phyloP scores from a whole-genome alignment of 1,140 invertebrate species.

The Himalopsyche phryganea region DNA sequence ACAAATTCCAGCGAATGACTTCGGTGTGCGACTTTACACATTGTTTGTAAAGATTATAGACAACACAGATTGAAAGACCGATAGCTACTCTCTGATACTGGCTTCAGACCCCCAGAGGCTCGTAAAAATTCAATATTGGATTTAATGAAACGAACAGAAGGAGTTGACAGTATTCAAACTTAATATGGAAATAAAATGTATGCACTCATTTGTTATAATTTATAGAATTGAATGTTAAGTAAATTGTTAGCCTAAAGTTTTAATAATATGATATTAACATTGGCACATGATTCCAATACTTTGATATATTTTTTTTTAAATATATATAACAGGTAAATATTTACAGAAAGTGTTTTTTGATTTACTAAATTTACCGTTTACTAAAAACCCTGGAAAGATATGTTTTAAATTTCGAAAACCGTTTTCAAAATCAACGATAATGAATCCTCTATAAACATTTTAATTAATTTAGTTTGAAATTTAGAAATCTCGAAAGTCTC shows the following conservation, averaged over 20 bases:
- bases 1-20: too few species aligned
- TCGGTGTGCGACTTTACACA: too few species aligned
- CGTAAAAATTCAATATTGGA: too few species aligned
- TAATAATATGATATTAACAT: conserved; percentile 34
- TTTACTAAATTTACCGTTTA: conserved; percentile 34
- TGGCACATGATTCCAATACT: conserved; percentile 35
- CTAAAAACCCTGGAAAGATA: conserved; percentile 36
- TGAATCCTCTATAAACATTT: conserved; percentile 26
- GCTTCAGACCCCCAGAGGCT: too few species aligned
- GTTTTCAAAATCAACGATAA: conserved; percentile 33
- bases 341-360: conserved; percentile 32
- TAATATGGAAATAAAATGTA: too few species aligned
- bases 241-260: conserved; percentile 31
- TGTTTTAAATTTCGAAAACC: conserved; percentile 35
- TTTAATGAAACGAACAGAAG: too few species aligned
- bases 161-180: too few species aligned
- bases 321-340: conserved; percentile 35
- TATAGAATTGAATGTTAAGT: conserved; percentile 4
- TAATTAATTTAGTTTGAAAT: conserved; percentile 28
- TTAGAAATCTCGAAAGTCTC: conserved; percentile 33
- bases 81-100: too few species aligned
- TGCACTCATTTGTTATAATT: too few species aligned
- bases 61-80: too few species aligned
- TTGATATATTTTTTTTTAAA: conserved; percentile 32
- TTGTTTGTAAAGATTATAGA: too few species aligned